Percentiles rank a stretch among this genome's conserved stretches.
Evolutionary conservation across 2,797 vertebrate genomes (phyloP).

Genomic region (Siniperca obscura): DNA sequence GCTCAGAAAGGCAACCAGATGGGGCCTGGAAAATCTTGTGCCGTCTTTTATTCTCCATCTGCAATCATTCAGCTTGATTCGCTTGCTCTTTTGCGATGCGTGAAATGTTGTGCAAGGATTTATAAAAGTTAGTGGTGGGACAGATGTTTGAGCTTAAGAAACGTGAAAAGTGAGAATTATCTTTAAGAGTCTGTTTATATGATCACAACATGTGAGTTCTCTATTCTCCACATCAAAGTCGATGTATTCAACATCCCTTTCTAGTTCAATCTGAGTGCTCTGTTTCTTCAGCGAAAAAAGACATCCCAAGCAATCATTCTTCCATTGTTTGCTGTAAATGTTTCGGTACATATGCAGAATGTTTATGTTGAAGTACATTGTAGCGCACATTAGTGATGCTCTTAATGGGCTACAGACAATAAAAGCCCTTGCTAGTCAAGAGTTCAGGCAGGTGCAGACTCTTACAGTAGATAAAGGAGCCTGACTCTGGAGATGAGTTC

Average conservation of each 20-base stretch:
- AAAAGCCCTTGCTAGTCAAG: conserved; percentile 83
- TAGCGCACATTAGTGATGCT: conserved; percentile 78
- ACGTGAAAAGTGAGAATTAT: conserved; percentile 72
- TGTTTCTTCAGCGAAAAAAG: conserved; percentile 16
- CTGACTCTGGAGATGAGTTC: conserved; percentile 83
- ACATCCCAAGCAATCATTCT: conserved; percentile 58
- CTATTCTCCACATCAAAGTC: conserved; percentile 55
- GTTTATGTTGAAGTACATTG: conserved; percentile 78
- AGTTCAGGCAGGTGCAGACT: conserved; percentile 84
- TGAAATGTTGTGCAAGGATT: conserved; percentile 80
- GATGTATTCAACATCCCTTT: conserved; percentile 16
- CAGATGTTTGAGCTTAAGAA: conserved; percentile 71
- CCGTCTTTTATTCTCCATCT: conserved; percentile 80
- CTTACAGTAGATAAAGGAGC: conserved; percentile 84
- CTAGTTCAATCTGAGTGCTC: conserved; percentile 31
- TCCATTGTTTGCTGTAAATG: conserved; percentile 78
- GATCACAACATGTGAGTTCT: conserved; percentile 46
- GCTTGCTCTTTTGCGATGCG: conserved; percentile 71
- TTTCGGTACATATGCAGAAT: conserved; percentile 77
- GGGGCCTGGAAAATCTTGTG: conserved; percentile 78
- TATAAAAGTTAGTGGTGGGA: conserved; percentile 63
- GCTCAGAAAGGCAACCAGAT: conserved; percentile 80
- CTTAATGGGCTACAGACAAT: conserved; percentile 84
- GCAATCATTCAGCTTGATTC: conserved; percentile 78
- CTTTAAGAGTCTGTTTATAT: conserved; percentile 67